Evolutionary conservation across 2,797 vertebrate genomes (phyloP), one percentile per base, ranked within the genome.

Genomic region (Diglossa cyanea): DNA sequence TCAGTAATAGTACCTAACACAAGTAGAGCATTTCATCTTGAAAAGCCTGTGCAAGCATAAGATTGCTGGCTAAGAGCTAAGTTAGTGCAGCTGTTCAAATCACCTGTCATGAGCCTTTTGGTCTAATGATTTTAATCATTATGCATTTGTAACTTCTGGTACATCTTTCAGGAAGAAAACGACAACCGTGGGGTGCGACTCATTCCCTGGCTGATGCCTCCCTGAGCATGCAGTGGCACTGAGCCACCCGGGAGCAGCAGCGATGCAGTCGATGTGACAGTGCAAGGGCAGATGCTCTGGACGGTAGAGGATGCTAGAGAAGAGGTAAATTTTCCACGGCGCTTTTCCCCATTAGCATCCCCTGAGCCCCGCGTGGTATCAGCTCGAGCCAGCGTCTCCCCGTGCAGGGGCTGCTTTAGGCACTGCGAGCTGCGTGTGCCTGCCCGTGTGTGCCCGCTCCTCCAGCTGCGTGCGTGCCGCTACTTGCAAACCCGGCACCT

Each of bases 261-360:
- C 3, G 42, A 74, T 65, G 81, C 91, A 51, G 89, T 10, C 57
- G 13, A 7, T 62, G 61, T 50, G 73, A 45, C 47, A 67, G 28
- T 1, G 44, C 39, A 51, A 94, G 92, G 95, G 94, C 94, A 96
- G 92, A 88, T 94, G 75, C 75, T 93, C 72, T 55, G 87, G 68
- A 86, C 94, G 9, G 91, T 16, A 96, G 96, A 93, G 95, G 95
- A 97, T 96, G 94, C 95, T 96, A 92, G 91, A 95, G 94, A 91
- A 94, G 89, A 96, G 94, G 92, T 94, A 96, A 85, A 86, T 86
- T 90, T 65, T 78, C 68, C 53, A 2, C 47, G 10, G 20, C 26
- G 42, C 78, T 53, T 85, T 90, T 35, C 25, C 26, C 54, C 68
- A 2, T 47, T 53, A 85, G 57, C 75, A 86, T 51, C 71, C 42